Evolutionary conservation across 2,888 invertebrate species (phyloP).

Genomic region (Apamea epomidion): DNA sequence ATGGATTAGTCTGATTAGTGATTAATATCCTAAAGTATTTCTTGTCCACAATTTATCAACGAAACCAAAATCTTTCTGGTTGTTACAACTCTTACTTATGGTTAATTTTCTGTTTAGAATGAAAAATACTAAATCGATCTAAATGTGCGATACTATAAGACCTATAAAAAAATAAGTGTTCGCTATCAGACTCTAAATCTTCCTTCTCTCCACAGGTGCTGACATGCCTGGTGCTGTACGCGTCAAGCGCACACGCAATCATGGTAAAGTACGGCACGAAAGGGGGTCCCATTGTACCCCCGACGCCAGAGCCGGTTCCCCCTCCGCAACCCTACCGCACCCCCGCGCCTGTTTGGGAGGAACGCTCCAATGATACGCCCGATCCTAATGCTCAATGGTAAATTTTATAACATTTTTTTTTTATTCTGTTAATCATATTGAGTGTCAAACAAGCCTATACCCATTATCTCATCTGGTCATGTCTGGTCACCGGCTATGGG

Average conservation of each 20-base stretch:
- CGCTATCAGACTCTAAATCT: background rate
- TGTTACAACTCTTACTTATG: background rate
- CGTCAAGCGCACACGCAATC: conserved; percentile 88
- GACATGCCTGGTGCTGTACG: conserved; percentile 87
- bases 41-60: background rate
- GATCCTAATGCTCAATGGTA: conserved; percentile 92
- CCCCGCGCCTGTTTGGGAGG: conserved; percentile 92
- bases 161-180: background rate
- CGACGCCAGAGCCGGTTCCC: conserved; percentile 87
- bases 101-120: background rate
- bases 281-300: conserved; percentile 91
- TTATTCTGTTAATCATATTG: background rate
- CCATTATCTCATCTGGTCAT: background rate
- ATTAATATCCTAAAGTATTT: background rate
- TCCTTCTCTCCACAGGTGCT: conserved; percentile 76
- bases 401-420: conserved; percentile 47
- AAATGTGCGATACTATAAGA: background rate
- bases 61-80: too few species aligned
- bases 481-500: background rate
- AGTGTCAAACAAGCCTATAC: background rate
- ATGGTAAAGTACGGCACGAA: conserved; percentile 92
- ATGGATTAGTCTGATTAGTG: background rate
- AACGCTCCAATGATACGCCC: conserved; percentile 89
- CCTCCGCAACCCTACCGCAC: conserved; percentile 88
- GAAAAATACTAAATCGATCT: too few species aligned